Evolutionary conservation across 23 tunicate species (phyloP).

Genomic region (Halocynthia aurantium): DNA sequence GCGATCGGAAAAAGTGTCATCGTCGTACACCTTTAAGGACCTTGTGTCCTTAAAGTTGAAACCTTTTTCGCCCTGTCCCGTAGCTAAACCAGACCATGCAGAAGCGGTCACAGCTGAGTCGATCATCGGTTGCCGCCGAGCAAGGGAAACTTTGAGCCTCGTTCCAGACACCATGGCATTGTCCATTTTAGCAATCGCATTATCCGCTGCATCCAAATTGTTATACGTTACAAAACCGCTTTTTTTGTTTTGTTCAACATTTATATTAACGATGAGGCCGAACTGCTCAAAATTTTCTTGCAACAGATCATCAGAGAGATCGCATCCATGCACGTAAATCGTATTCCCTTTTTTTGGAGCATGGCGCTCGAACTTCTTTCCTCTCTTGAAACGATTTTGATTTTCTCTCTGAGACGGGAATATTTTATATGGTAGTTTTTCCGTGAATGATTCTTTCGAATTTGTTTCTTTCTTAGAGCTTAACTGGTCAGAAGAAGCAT

Average conservation of each 20-base stretch:
- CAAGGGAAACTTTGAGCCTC: conserved; percentile 75
- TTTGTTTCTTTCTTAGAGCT: not conserved
- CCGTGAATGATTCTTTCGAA: not conserved
- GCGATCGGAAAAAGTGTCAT: conserved; percentile 23
- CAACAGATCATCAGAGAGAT: conserved; percentile 43
- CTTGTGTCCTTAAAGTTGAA: conserved; percentile 27
- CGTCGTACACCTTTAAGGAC: conserved; percentile 52
- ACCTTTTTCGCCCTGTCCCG: conserved; percentile 72
- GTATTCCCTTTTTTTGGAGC: conserved; percentile 64
- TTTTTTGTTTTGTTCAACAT: conserved; percentile 55
- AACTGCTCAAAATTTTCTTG: conserved; percentile 45
- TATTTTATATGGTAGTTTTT: not conserved
- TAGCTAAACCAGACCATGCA: conserved; percentile 49
- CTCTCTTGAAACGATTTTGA: not conserved
- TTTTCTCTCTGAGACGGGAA: not conserved
- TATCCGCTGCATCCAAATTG: conserved; percentile 76
- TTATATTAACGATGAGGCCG: conserved; percentile 67
- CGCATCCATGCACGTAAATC: conserved; percentile 67
- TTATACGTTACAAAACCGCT: conserved; percentile 66
- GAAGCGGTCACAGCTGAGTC: conserved; percentile 35
- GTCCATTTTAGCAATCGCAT: conserved; percentile 67
- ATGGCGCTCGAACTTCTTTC: conserved; percentile 9
- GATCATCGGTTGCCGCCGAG: conserved; percentile 70
- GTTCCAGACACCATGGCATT: conserved; percentile 55
- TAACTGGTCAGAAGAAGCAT: conserved; percentile 13